Evolutionary conservation across 2,797 vertebrate genomes (phyloP), one percentile per base, ranked within the genome.

Genomic region (Clarias laeviceps): DNA sequence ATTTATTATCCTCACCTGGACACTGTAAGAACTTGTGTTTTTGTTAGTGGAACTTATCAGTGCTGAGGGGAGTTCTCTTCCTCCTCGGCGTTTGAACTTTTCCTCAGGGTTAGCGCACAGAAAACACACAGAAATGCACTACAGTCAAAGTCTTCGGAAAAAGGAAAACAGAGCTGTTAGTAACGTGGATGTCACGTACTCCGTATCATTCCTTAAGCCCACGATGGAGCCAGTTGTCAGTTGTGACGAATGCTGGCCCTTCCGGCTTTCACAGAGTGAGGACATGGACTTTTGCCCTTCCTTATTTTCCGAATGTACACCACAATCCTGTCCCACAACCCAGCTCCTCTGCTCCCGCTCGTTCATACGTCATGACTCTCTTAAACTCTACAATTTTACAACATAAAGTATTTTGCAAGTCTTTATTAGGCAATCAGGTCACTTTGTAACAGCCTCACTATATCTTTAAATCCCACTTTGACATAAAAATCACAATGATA

Each of bases 231-330:
- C 82, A 82, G 70, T 87, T 91, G 84, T 90, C 82, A 88, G 85
- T 76, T 56, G 70, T 91, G 90, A 91, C 86, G 86, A 90, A 92
- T 91, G 88, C 62, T 83, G 68, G 50, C n/a, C 80, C 88, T 93
- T 90, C 88, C 88, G 88, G 88, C 88, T 90, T 84, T 83, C 79
- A 22, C 84, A 73, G 87, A 73, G 82, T 85, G 78, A 87, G 80
- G 79, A 79, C 80, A 54, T 91, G 89, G 90, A 87, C 84, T 89
- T 88, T 90, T 86, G 81, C 89, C 90, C 90, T 93, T 90, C 88
- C 88, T 90, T 80, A 68, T 72, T 80, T 84, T 78, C 84, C 59
- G 72, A 89, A 57, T 32, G 57, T 86, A 85, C 82, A 86, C 65
- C 90, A 83, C 87, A 85, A 82, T 86, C 81, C 88, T 81, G 84